Conservation (phyloP, 1,140 invertebrate species). For the Leptinotarsa undecemlineata region DNA sequence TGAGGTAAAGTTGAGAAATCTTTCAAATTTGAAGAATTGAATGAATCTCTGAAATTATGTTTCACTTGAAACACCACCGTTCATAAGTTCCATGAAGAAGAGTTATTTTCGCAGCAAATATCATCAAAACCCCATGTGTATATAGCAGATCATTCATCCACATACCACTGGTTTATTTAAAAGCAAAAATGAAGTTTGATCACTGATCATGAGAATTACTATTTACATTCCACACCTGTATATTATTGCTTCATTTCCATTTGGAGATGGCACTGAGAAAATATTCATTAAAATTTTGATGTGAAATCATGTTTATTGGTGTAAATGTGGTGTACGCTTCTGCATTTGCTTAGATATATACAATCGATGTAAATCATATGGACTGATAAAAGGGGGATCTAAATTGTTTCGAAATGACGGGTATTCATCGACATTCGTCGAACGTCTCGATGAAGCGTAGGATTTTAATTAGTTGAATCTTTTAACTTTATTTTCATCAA, state of each 20-base stretch:
- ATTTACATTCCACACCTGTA: neutral
- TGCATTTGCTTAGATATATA: neutral
- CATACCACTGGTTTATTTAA: constrained; percentile 55
- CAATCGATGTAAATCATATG: neutral
- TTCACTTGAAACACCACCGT: neutral
- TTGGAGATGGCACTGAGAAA: neutral
- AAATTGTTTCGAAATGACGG: no score
- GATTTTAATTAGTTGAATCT: no score
- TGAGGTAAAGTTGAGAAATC: no score
- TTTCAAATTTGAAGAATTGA: no score
- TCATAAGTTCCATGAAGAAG: neutral
- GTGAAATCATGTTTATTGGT: neutral
- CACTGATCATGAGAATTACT: neutral
- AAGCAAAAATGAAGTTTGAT: neutral
- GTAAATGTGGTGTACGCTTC: neutral
- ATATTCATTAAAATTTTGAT: neutral
- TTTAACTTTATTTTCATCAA: no score
- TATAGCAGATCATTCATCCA: constrained; percentile 47
- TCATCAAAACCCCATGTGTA: constrained; percentile 26
- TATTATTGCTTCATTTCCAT: neutral
- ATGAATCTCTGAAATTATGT: neutral
- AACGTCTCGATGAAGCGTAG: no score
- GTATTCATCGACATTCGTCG: no score
- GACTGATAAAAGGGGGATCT: no score
- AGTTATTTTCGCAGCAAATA: constrained; percentile 26